Evolutionary conservation across 2,888 invertebrate genomes (phyloP).

Genomic region (Clanis bilineata): DNA sequence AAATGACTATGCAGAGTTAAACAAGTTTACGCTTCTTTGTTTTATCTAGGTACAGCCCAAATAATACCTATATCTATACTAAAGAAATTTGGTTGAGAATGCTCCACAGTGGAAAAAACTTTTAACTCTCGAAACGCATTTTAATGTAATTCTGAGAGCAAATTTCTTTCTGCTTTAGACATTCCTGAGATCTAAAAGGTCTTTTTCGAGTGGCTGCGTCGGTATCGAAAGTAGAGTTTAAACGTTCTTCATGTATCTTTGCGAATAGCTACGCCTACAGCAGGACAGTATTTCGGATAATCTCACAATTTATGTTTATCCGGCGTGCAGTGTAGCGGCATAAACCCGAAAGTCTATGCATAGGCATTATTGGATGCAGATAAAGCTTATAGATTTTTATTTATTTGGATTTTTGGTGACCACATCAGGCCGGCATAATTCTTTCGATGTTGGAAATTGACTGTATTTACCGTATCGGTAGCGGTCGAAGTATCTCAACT

Average conservation of each 20-base stretch:
- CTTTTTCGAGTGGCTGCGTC: constrained; percentile 38
- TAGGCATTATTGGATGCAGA: background rate
- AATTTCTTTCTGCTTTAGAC: constrained; percentile 33
- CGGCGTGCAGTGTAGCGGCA: background rate
- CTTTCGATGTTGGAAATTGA: no score
- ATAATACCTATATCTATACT: constrained; percentile 38
- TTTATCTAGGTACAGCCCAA: constrained; percentile 34
- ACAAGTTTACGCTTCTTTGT: constrained; percentile 44
- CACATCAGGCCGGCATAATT: no score
- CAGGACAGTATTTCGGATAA: background rate
- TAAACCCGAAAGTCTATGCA: background rate
- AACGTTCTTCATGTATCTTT: constrained; percentile 25
- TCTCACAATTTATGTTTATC: background rate
- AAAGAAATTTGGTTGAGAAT: constrained; percentile 39
- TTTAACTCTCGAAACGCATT: constrained; percentile 22
- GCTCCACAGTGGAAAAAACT: constrained; percentile 25
- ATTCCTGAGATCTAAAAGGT: constrained; percentile 41
- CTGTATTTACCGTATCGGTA: no score
- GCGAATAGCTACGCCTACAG: background rate
- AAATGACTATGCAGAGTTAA: constrained; percentile 41
- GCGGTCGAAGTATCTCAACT: no score
- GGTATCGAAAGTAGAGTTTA: constrained; percentile 36
- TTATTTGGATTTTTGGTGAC: no score
- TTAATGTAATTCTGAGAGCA: constrained; percentile 36
- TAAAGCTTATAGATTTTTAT: background rate